These are phyloP conservation scores for Pristiophorus japonicus DNA, from an alignment of 2,113 vertebrate genomes.

Conservation along the genomic window DNA sequence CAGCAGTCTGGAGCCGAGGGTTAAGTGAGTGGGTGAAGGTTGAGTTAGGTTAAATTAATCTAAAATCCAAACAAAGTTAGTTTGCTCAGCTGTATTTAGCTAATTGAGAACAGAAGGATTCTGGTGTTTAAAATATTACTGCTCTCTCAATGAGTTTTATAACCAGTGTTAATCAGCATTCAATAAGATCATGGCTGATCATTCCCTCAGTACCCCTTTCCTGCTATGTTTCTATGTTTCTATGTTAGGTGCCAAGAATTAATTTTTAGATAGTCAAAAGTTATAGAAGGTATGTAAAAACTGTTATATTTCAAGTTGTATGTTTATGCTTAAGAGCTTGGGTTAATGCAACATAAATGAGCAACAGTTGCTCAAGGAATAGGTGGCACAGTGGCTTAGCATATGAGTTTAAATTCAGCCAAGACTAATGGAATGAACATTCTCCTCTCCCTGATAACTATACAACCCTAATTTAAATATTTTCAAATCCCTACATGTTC, in stretches of 20 bases:
- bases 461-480: background rate
- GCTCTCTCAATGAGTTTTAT: background rate
- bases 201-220: too few relatives aligned
- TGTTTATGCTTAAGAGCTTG: background rate
- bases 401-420: background rate
- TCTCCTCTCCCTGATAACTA: background rate
- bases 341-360: background rate
- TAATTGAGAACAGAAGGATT: background rate
- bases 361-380: background rate
- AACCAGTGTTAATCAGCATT: too few relatives aligned
- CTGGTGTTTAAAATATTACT: background rate
- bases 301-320: too few relatives aligned
- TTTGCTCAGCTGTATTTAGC: background rate
- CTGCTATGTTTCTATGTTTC: too few relatives aligned
- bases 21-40: background rate
- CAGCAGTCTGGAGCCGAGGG: background rate
- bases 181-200: too few relatives aligned
- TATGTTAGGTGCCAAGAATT: too few relatives aligned
- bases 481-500: too few relatives aligned
- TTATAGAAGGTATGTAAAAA: background rate
- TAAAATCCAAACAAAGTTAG: background rate
- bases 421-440: background rate
- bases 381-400: background rate
- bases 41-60: background rate
- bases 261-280: background rate